These are phyloP conservation scores for Drosophila mayri DNA, from an alignment of 1,140 invertebrate species.

Conservation along the genomic window DNA sequence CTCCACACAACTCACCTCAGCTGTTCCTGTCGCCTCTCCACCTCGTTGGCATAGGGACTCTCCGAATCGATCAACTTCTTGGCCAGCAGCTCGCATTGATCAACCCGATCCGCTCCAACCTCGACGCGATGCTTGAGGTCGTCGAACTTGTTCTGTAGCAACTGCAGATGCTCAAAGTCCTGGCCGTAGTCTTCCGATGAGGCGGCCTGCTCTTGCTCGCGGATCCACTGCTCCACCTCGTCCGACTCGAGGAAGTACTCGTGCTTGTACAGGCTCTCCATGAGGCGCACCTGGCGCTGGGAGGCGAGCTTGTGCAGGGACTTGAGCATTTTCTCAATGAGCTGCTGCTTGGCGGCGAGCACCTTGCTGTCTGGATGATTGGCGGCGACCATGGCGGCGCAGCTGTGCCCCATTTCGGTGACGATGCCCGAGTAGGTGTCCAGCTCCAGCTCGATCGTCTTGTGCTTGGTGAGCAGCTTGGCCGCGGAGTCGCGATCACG, in stretches of 20 bases:
- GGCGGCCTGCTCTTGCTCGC: conserved; percentile 95
- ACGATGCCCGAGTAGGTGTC: conserved; percentile 97
- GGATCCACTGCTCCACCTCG: conserved; percentile 97
- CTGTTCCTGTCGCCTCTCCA: conserved; percentile 94
- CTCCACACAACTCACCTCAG: conserved; percentile 88
- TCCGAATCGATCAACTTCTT: conserved; percentile 95
- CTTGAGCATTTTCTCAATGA: conserved; percentile 92
- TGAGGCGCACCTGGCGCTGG: conserved; percentile 92
- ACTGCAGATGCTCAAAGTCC: conserved; percentile 97
- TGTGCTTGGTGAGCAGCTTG: conserved; percentile 96
- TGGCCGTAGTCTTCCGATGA: conserved; percentile 98
- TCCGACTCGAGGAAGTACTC: conserved; percentile 96
- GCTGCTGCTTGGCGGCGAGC: conserved; percentile 91
- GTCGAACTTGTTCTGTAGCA: conserved; percentile 97
- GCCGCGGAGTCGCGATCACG: conserved; percentile 95
- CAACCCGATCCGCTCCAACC: conserved; percentile 95
- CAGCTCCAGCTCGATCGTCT: conserved; percentile 95
- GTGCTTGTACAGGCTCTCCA: conserved; percentile 96
- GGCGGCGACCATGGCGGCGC: conserved; percentile 90
- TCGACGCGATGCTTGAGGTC: conserved; percentile 97
- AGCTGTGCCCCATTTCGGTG: conserved; percentile 95
- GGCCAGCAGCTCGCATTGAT: conserved; percentile 95
- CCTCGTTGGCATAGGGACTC: conserved; percentile 94
- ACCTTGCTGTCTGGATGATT: conserved; percentile 93
- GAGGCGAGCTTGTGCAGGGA: conserved; percentile 93